Base-by-base conservation (phyloP, 2,888 invertebrate genomes). In the Drosophila siamana region DNA sequence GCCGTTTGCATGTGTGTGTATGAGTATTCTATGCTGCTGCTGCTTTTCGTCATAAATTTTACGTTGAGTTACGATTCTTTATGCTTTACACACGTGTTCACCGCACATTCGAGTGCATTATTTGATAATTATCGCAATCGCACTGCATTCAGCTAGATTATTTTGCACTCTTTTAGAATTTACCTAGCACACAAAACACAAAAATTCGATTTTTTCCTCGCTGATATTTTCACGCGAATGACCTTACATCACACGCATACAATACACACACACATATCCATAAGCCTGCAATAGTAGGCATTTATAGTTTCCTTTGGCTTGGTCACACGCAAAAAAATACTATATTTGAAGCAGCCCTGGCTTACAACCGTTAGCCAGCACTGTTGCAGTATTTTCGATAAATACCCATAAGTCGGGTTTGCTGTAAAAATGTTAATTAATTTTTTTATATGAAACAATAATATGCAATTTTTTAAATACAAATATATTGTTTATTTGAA, bases 141-240 rank as follows among this genome's bases (percentile, higher is more conserved):
- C 77, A 70, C 52, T 67, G 30, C 11, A 33, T 71, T 78, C 13
- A 69, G 61, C 66, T 70, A 36, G 56, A 71, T 66, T 66, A 69
- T 61, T 86, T 79, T 73, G 63, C 72, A 85, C 69, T 65, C 57
- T 69, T 77, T 77, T 60, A 44, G 71, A 88, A 80, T 88, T 90
- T 91, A 90, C 90, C 90, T 90, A 90, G 87, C 87, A 89, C 90
- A 90, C 90, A 90, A 90, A 90, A 90, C 90, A 90, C 89, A 90
- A 88, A 90, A 89, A 82, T 90, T 90, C 85, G 85, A 87, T 87
- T 85, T 90, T 90, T 88, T 88, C 84, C 82, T 86, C 88, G 86
- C 89, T 88, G 88, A 88, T 88, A 86, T 88, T 88, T 88, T 86
- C 87, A 88, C 86, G 84, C 86, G 86, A 87, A 84, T 86, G 88